A percentile compares a stretch with the other conserved stretches of the same genome.
Evolutionary conservation across 2,888 invertebrate species (phyloP).

Genomic region (Amphipyra tragopoginis): DNA sequence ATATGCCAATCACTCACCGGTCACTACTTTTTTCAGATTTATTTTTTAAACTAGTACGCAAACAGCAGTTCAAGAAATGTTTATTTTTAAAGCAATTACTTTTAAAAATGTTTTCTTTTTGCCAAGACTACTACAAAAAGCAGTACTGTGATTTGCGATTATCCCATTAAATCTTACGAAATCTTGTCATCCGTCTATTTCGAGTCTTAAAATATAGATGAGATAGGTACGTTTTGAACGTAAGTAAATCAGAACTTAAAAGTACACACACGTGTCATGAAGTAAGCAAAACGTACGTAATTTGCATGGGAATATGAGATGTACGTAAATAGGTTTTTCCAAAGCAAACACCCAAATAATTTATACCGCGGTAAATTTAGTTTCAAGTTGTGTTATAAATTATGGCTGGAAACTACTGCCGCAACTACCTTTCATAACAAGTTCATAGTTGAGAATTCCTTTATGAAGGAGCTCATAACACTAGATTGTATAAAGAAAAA

Average conservation of each 20-base stretch:
- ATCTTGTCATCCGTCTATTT: slow-evolving; percentile 1
- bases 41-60: slow-evolving; percentile 23
- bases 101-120: slow-evolving; percentile 9
- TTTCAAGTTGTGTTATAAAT: slow-evolving; percentile 29
- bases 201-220: slow-evolving; percentile 1
- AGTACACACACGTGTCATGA: too few relatives aligned
- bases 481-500: slow-evolving; percentile 61
- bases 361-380: slow-evolving; percentile 4
- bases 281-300: too few relatives aligned
- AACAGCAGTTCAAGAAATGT: slow-evolving; percentile 11
- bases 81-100: slow-evolving; percentile 23
- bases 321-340: too few relatives aligned
- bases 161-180: slow-evolving; percentile 10
- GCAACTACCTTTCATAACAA: slow-evolving; percentile 8
- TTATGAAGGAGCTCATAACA: slow-evolving; percentile 59
- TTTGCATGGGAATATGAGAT: too few relatives aligned
- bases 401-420: slow-evolving; percentile 10
- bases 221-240: not conserved
- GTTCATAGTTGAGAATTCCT: slow-evolving; percentile 51
- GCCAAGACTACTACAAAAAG: slow-evolving; percentile 1
- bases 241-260: not conserved
- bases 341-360: not conserved
- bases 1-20: slow-evolving; percentile 34
- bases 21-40: slow-evolving; percentile 28
- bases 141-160: slow-evolving; percentile 1